Conservation (phyloP, 2,888 invertebrate species). For the Tetanocera ferruginea region DNA sequence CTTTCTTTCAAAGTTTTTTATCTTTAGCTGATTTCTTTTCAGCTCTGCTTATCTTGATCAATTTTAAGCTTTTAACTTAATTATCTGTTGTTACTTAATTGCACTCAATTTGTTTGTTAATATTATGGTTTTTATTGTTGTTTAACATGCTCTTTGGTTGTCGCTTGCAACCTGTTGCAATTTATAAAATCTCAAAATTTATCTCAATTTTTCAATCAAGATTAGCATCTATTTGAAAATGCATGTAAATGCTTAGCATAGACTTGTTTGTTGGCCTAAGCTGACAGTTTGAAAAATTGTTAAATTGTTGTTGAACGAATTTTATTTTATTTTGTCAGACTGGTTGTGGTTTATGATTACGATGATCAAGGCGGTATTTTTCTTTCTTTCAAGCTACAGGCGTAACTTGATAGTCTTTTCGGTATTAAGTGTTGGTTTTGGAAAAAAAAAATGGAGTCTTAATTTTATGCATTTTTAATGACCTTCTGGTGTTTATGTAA, state of each 20-base stretch:
- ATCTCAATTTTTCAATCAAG: slow-evolving; percentile 8
- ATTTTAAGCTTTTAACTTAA: not conserved
- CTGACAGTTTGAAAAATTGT: not conserved
- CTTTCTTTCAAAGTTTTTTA: not conserved
- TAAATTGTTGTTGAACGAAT: not conserved
- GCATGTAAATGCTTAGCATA: not conserved
- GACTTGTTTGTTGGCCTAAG: not conserved
- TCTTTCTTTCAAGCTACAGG: not conserved
- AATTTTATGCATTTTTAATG: too few relatives aligned
- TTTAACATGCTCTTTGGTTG: not conserved
- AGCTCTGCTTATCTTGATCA: not conserved
- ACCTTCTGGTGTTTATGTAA: too few relatives aligned
- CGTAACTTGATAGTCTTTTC: not conserved
- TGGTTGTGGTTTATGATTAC: too few relatives aligned
- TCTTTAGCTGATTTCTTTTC: not conserved
- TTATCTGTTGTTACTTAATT: not conserved
- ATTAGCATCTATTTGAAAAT: not conserved
- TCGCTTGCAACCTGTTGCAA: not conserved
- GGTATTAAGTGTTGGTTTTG: too few relatives aligned
- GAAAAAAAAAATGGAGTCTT: too few relatives aligned
- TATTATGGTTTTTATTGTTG: not conserved
- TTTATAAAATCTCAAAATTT: not conserved
- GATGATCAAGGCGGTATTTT: not conserved
- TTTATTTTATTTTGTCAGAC: not conserved
- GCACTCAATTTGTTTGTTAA: not conserved